phyloP scores from a whole-genome alignment of 2,113 vertebrate species.

The Lontra canadensis region DNA sequence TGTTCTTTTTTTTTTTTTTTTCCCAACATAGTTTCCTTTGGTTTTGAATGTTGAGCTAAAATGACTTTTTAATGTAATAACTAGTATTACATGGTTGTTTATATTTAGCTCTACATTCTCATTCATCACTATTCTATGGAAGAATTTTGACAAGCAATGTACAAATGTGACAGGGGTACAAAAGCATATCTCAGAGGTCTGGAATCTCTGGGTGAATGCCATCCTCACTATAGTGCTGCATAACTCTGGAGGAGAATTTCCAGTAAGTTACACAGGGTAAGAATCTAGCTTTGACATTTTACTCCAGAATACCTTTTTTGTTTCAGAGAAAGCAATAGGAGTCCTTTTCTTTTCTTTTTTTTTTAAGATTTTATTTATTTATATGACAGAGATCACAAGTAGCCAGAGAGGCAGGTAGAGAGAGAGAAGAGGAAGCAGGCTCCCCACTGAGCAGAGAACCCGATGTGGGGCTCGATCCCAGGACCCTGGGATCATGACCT shows the following conservation, averaged over 20 bases:
- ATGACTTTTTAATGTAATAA: constrained; percentile 35
- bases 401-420: too few relatives aligned
- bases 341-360: neutral
- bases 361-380: too few relatives aligned
- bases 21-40: constrained; percentile 6
- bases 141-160: neutral
- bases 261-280: neutral
- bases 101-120: constrained; percentile 37
- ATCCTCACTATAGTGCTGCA: neutral
- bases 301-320: neutral
- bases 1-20: neutral
- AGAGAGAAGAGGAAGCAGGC: too few relatives aligned
- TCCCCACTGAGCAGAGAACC: too few relatives aligned
- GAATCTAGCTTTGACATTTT: neutral
- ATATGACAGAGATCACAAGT: too few relatives aligned
- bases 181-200: constrained; percentile 44
- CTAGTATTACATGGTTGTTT: neutral
- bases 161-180: constrained; percentile 5
- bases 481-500: too few relatives aligned
- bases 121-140: constrained; percentile 45
- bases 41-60: constrained; percentile 46
- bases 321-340: neutral
- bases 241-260: neutral
- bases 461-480: too few relatives aligned
- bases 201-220: neutral